A percentile compares a stretch with the other conserved stretches of the same genome.
Evolutionary conservation across 2,113 vertebrate genomes (phyloP).

Genomic region (Romanogobio albipinnatus): DNA sequence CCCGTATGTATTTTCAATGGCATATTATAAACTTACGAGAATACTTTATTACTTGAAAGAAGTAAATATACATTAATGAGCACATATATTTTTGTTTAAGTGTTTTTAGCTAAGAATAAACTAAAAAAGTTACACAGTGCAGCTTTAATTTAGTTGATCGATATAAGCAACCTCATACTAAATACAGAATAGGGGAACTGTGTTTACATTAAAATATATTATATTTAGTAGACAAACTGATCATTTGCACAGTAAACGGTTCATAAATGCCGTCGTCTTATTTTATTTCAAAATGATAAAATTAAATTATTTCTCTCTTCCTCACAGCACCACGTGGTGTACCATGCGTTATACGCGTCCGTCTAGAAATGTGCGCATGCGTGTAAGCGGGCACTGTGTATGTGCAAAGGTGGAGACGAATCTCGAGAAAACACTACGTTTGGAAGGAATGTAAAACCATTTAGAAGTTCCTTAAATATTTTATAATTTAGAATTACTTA

Average conservation of each 20-base stretch:
- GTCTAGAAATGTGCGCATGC: background rate
- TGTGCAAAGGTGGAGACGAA: background rate
- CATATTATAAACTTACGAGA: no score
- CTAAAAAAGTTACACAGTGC: no score
- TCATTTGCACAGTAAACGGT: background rate
- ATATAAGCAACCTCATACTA: background rate
- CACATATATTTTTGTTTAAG: no score
- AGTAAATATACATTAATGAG: no score
- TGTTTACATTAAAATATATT: background rate
- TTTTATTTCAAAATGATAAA: background rate
- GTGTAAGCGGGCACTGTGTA: background rate
- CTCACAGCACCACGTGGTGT: background rate
- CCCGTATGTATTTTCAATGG: no score
- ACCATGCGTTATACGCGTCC: background rate
- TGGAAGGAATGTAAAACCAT: slow-evolving; percentile 7
- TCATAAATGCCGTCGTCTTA: background rate
- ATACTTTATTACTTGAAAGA: no score
- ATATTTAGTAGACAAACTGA: background rate
- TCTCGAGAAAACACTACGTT: background rate
- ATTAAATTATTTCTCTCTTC: background rate
- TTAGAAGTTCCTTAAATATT: background rate
- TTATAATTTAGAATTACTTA: background rate
- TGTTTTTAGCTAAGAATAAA: no score
- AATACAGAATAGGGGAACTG: background rate
- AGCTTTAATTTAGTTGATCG: background rate